These are phyloP conservation scores for Helicolenus hilgendorfi DNA, from an alignment of 2,797 vertebrate species.

Conservation along the genomic window DNA sequence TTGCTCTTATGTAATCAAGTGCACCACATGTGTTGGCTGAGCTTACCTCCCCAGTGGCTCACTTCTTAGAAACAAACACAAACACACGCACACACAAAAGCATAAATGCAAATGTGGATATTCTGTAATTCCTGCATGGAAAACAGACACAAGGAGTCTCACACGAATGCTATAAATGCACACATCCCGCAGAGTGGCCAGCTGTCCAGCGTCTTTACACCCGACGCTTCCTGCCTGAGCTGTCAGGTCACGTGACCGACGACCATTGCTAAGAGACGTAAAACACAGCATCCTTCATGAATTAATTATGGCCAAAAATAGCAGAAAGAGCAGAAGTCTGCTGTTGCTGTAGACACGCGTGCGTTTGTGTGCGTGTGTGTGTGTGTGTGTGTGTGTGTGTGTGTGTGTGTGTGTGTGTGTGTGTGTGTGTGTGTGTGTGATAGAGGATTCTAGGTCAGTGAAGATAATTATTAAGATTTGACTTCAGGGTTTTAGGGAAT, in stretches of 20 bases:
- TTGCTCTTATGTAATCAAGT: slow-evolving; percentile 22
- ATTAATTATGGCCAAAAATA: slow-evolving; percentile 58
- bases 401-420: background rate
- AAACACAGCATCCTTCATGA: slow-evolving; percentile 35
- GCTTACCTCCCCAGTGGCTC: background rate
- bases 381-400: background rate
- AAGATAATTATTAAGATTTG: slow-evolving; percentile 19
- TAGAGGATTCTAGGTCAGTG: background rate
- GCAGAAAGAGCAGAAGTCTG: slow-evolving; percentile 46
- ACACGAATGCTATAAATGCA: background rate
- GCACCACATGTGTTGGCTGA: slow-evolving; percentile 18
- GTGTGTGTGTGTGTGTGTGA: background rate
- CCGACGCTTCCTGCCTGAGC: background rate
- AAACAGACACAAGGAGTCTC: background rate
- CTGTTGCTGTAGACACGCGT: background rate
- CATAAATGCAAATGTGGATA: background rate
- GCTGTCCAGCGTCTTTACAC: slow-evolving; percentile 36
- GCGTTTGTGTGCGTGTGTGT: background rate
- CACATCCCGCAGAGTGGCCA: slow-evolving; percentile 29
- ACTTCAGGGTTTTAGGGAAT: background rate
- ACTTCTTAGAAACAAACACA: background rate
- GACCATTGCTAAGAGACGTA: background rate
- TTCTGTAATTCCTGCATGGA: background rate
- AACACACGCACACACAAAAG: background rate
- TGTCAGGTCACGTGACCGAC: slow-evolving; percentile 49